Base-by-base conservation (phyloP, 2,888 invertebrate species). In the Parochlus steinenii region DNA sequence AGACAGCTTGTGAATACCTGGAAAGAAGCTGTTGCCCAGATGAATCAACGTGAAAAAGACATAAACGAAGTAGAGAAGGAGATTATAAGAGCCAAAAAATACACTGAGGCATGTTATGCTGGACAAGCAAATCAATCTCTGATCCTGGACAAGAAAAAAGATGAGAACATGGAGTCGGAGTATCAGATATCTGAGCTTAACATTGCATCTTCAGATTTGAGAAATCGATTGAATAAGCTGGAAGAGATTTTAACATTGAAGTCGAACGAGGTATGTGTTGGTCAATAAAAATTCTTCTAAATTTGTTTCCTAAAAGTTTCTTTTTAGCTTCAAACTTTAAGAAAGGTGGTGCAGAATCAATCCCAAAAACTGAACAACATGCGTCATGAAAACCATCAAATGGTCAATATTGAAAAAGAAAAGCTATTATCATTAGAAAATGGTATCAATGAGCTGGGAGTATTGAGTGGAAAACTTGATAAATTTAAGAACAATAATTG, bases 1-100 rank as follows among this genome's bases (percentile, higher is more conserved):
- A 68, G 69, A 20, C 64, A 71, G 40, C 65, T 80, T 59, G 71
- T 80, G 48, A 54, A 58, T 3, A 79, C 76, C 46, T 82, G 81
- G 81, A 70, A 75, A 30, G 64, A 66, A 26, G 71, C 79, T 3
- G 73, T 78, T 2, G 65, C 68, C 39, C 71, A 77, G 46, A 58
- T 81, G 45, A 65, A 73, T 15, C 74, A 77, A 46, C 64, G 78
- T 2, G 78, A 82, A 46, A 59, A 58, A 5, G 73, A 74, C 28
- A 78, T 80, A 37, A 60, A 68, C 28, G 50, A 62, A 46, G 52
- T 63, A 41, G 63, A 71, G 61, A 59, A 37, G 7, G 49, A 52
- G 7, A 44, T 49, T 15, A 41, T 46, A 3, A 39, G 37, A 6
- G 40, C 51, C n/a, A 46, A 49, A 6, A 48, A 48, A 14, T 38